These are phyloP conservation scores for Helicoverpa assulta DNA, from an alignment of 2,888 invertebrate species.

Conservation along the genomic window DNA sequence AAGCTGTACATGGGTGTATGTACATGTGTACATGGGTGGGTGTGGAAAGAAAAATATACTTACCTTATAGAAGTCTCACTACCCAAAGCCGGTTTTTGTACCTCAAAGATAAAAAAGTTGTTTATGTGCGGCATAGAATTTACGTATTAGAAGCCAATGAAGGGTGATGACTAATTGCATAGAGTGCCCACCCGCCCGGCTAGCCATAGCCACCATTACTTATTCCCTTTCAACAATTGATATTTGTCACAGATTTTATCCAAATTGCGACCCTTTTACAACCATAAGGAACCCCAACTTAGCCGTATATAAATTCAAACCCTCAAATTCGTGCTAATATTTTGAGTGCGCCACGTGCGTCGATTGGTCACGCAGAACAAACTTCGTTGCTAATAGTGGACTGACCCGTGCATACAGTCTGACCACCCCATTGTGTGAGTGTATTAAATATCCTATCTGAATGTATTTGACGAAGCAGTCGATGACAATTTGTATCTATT, in stretches of 20 bases:
- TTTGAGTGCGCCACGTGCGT: conserved; percentile 70
- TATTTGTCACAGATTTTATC: conserved; percentile 34
- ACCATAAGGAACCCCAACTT: conserved; percentile 40
- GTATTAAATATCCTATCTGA: conserved; percentile 13
- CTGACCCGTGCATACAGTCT: conserved; percentile 47
- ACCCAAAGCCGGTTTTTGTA: too few relatives aligned
- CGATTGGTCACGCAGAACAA: conserved; percentile 78
- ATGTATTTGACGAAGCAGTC: conserved; percentile 4
- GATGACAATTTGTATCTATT: conserved; percentile 1
- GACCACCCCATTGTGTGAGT: conserved; percentile 51
- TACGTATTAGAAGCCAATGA: neutral
- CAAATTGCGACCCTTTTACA: conserved; percentile 48
- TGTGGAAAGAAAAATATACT: too few relatives aligned
- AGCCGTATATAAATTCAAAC: conserved; percentile 55
- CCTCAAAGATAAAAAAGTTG: too few relatives aligned
- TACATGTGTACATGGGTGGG: too few relatives aligned
- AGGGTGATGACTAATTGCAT: neutral
- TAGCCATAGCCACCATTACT: neutral
- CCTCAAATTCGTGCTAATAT: conserved; percentile 63
- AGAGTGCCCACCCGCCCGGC: neutral
- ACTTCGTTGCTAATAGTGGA: conserved; percentile 63
- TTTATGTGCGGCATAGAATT: neutral
- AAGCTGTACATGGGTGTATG: too few relatives aligned
- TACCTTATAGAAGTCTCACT: too few relatives aligned
- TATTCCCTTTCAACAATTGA: conserved; percentile 18